These are phyloP conservation scores for Melanargia galathea DNA, from an alignment of 2,888 invertebrate genomes.

Conservation along the genomic window DNA sequence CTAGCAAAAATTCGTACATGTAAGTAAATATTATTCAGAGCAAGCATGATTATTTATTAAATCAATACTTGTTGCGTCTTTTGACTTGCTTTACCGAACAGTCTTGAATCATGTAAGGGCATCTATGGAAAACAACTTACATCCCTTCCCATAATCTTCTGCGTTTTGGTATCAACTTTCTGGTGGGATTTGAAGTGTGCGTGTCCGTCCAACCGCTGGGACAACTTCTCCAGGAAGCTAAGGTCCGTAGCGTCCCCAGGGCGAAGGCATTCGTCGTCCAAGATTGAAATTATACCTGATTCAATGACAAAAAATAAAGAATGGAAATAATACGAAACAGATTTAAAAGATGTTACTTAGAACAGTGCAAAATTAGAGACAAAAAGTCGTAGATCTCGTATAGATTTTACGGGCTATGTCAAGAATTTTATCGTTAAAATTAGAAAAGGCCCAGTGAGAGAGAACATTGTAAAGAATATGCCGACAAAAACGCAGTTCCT, in stretches of 20 bases:
- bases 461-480: neutral
- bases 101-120: too few species aligned
- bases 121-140: constrained; percentile 70
- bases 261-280: constrained; percentile 96
- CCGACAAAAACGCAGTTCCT: too few species aligned
- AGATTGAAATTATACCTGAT: constrained; percentile 89
- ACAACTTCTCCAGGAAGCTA: constrained; percentile 91
- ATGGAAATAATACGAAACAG: neutral
- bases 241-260: constrained; percentile 93
- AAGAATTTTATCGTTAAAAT: neutral
- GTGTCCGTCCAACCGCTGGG: constrained; percentile 87
- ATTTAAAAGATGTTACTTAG: neutral
- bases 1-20: too few species aligned
- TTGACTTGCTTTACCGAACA: too few species aligned
- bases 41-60: too few species aligned
- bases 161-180: constrained; percentile 88
- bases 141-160: constrained; percentile 92
- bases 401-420: neutral
- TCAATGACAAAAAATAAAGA: neutral
- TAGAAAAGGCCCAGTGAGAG: neutral
- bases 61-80: too few species aligned
- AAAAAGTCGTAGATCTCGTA: neutral
- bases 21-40: too few species aligned
- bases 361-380: neutral
- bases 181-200: constrained; percentile 92